These are phyloP conservation scores for Netelia virgata DNA, from an alignment of 2,888 invertebrate genomes.

Conservation along the genomic window DNA sequence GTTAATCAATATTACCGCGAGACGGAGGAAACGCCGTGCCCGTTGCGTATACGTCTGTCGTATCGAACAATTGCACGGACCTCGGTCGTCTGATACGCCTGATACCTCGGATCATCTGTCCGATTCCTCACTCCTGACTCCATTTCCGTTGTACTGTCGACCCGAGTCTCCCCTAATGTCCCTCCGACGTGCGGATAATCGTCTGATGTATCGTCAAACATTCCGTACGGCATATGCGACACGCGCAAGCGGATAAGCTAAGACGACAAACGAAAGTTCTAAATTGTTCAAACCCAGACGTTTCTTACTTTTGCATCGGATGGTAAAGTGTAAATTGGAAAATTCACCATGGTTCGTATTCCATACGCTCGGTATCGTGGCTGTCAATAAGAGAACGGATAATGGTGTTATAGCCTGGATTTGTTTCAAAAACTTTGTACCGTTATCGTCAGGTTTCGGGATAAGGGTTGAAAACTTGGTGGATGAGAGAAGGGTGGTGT, in stretches of 20 bases:
- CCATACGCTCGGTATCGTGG: neutral
- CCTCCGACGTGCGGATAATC: slow-evolving; percentile 44
- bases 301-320: neutral
- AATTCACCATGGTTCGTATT: neutral
- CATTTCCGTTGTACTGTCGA: slow-evolving; percentile 59
- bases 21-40: slow-evolving; percentile 60
- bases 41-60: slow-evolving; percentile 60
- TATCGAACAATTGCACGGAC: slow-evolving; percentile 69
- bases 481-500: slow-evolving; percentile 64
- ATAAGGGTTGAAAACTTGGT: slow-evolving; percentile 58
- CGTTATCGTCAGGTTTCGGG: slow-evolving; percentile 76
- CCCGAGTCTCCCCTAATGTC: slow-evolving; percentile 41
- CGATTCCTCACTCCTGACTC: slow-evolving; percentile 61
- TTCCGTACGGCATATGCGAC: neutral
- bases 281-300: neutral
- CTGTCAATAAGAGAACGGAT: slow-evolving; percentile 55
- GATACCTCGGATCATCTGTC: slow-evolving; percentile 69
- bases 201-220: slow-evolving; percentile 37
- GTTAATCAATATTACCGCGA: slow-evolving; percentile 84
- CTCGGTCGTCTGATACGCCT: slow-evolving; percentile 65
- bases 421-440: slow-evolving; percentile 83
- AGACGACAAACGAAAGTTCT: neutral
- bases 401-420: slow-evolving; percentile 81
- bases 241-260: neutral
- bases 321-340: neutral